These are phyloP conservation scores for Notarius lentiginosus DNA, from an alignment of 2,113 vertebrate species.

Conservation along the genomic window DNA sequence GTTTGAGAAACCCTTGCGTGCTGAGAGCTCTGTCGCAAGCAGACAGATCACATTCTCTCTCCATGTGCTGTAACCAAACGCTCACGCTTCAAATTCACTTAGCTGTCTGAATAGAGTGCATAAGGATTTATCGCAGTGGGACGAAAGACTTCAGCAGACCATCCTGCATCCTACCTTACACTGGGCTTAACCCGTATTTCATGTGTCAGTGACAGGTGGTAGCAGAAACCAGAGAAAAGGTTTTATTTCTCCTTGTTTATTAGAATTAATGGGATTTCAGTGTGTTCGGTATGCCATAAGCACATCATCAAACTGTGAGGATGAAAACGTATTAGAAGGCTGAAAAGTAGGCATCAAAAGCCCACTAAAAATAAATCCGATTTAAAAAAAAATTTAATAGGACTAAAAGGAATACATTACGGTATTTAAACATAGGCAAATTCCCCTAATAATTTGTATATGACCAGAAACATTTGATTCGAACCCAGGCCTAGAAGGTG, in stretches of 20 bases:
- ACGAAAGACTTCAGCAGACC: conserved; percentile 57
- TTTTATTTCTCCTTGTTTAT: conserved; percentile 50
- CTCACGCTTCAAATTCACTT: conserved; percentile 60
- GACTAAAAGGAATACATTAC: background rate
- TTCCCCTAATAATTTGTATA: conserved; percentile 21
- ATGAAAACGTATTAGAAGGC: background rate
- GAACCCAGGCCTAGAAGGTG: background rate
- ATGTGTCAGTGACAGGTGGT: conserved; percentile 57
- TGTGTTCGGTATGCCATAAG: conserved; percentile 39
- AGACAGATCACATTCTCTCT: conserved; percentile 54
- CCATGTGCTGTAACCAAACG: conserved; percentile 57
- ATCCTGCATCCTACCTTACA: conserved; percentile 49
- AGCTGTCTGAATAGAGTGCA: conserved; percentile 60
- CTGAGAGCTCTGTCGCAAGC: conserved; percentile 55
- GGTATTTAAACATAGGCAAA: conserved; percentile 13
- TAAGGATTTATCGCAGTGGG: conserved; percentile 67
- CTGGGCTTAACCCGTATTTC: conserved; percentile 49
- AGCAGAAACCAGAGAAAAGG: conserved; percentile 35
- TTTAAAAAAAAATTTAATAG: background rate
- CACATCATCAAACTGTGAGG: conserved; percentile 49
- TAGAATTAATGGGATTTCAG: conserved; percentile 39
- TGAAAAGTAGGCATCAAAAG: conserved; percentile 2
- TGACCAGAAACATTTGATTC: background rate
- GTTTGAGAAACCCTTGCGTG: conserved; percentile 47
- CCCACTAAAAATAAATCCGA: background rate